Base-by-base conservation (phyloP, 1,140 invertebrate genomes). In the Cydia strobilella region DNA sequence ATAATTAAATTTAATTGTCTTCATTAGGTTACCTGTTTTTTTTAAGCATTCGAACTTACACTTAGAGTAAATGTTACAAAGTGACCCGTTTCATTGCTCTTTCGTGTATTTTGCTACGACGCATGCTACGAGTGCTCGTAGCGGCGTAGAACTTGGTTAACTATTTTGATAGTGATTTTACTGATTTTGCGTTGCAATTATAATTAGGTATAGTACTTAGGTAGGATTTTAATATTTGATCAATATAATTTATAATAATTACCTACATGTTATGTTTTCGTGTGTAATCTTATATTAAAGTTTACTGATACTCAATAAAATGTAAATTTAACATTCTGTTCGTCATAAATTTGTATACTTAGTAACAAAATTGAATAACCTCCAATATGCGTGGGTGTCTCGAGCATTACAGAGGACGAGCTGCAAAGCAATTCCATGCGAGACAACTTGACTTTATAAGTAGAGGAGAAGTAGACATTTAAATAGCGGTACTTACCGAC, bases 361-460 rank as follows among this genome's bases (percentile, higher is more conserved):
- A 23, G 54, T 59, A 59, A 59, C 54, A 59, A 7, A 12, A 59
- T 59, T 59, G 18, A 59, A 59, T 23, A 20, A 59, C 54, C 54
- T 59, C 20, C 9, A 59, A 59, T 23, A 23, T 23, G 54, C 54
- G 54, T 59, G 54, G 54, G 54, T 59, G 1, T 59, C 20, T 59
- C 54, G 23, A 59, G 54, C 54, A 12, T 59, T 23, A 59, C 51
- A 54, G 15, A 54, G 15, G 51, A 20, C n/a, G 54, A 59, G 9
- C 54, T 13, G 54, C 54, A 23, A 23, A 23, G 20, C 54, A 59
- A 59, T 59, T 59, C 54, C 54, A 59, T 59, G 54, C 20, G 54
- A 51, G n/a, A 51, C 48, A 51, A 59, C 65, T 35, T 69, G 65
- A 74, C 51, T 74, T 74, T 27, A 42, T n/a, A 62, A 42, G 18